Evolutionary conservation across 92 coral and sea anemone species (phyloP).

Genomic region (Palythoa grandiflora): DNA sequence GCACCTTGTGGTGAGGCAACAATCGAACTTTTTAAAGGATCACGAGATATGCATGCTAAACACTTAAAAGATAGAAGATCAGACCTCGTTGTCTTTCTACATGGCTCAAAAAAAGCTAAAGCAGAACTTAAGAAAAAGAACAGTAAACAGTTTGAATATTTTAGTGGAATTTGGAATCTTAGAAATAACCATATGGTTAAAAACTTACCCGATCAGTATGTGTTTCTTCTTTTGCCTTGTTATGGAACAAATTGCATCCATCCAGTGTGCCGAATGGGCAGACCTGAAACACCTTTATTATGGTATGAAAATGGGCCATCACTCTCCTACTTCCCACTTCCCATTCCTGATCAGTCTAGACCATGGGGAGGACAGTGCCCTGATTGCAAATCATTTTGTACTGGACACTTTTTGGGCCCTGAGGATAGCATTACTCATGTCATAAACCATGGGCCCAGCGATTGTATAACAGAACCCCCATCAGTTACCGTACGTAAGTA

Average conservation of each 20-base stretch:
- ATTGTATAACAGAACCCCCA: slow-evolving; percentile 50
- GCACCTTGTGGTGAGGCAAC: slow-evolving; percentile 52
- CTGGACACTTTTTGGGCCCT: slow-evolving; percentile 44
- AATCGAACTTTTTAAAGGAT: slow-evolving; percentile 46
- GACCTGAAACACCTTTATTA: slow-evolving; percentile 16
- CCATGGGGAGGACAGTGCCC: slow-evolving; percentile 47
- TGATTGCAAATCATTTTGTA: slow-evolving; percentile 33
- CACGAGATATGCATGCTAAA: slow-evolving; percentile 40
- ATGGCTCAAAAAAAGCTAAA: slow-evolving; percentile 43
- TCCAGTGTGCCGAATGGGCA: slow-evolving; percentile 47
- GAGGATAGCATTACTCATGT: slow-evolving; percentile 34
- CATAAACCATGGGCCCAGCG: slow-evolving; percentile 15
- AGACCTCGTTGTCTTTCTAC: slow-evolving; percentile 38
- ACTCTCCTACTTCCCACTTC: slow-evolving; percentile 44
- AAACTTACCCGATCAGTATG: slow-evolving; percentile 38
- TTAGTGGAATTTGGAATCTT: slow-evolving; percentile 32
- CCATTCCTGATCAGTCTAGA: slow-evolving; percentile 35
- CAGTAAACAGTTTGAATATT: slow-evolving; percentile 41
- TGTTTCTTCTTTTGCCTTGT: slow-evolving; percentile 44
- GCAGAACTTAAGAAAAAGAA: slow-evolving; percentile 21
- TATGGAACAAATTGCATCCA: slow-evolving; percentile 35
- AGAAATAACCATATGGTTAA: slow-evolving; percentile 50
- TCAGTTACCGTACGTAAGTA: slow-evolving; percentile 36
- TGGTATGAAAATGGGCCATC: slow-evolving; percentile 40
- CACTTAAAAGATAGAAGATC: slow-evolving; percentile 41